Evolutionary conservation across 2,888 invertebrate genomes (phyloP).

Genomic region (Drosophila meridiana): DNA sequence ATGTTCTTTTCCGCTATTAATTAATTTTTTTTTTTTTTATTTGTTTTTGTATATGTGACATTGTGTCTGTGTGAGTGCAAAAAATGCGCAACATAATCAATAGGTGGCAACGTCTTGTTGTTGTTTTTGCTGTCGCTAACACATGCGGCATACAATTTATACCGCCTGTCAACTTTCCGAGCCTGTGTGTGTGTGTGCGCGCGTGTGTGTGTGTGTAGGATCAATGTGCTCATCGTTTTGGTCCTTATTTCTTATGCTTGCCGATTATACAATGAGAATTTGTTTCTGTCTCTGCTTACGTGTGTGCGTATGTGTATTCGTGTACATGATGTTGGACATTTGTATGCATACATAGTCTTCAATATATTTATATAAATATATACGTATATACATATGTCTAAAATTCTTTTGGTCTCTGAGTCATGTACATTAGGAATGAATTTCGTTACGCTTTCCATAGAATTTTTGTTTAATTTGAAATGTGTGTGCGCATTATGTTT

Average conservation of each 20-base stretch:
- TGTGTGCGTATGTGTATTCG: not conserved
- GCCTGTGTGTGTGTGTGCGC: slow-evolving; percentile 1
- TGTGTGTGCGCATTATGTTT: slow-evolving; percentile 27
- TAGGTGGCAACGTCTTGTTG: slow-evolving; percentile 57
- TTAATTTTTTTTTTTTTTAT: slow-evolving; percentile 4
- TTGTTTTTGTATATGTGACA: slow-evolving; percentile 4
- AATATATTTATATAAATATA: not conserved
- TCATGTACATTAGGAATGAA: slow-evolving; percentile 36
- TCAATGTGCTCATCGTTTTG: slow-evolving; percentile 22
- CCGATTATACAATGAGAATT: slow-evolving; percentile 62
- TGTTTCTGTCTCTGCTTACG: slow-evolving; percentile 2
- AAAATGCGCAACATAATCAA: slow-evolving; percentile 72
- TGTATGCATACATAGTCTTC: not conserved
- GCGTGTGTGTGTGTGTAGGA: slow-evolving; percentile 16
- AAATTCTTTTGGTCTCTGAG: slow-evolving; percentile 37
- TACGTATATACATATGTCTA: slow-evolving; percentile 2
- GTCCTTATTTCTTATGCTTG: slow-evolving; percentile 20
- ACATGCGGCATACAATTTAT: slow-evolving; percentile 54
- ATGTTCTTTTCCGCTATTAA: not conserved
- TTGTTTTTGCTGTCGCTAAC: slow-evolving; percentile 35
- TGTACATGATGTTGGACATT: not conserved
- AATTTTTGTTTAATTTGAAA: slow-evolving; percentile 14
- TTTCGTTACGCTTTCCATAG: slow-evolving; percentile 23
- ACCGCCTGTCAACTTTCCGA: slow-evolving; percentile 29
- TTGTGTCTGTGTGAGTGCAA: slow-evolving; percentile 27